Percentiles rank a stretch among this genome's conserved stretches.
Evolutionary conservation across 2,113 vertebrate species (phyloP).

Genomic region (Leuciscus idus): DNA sequence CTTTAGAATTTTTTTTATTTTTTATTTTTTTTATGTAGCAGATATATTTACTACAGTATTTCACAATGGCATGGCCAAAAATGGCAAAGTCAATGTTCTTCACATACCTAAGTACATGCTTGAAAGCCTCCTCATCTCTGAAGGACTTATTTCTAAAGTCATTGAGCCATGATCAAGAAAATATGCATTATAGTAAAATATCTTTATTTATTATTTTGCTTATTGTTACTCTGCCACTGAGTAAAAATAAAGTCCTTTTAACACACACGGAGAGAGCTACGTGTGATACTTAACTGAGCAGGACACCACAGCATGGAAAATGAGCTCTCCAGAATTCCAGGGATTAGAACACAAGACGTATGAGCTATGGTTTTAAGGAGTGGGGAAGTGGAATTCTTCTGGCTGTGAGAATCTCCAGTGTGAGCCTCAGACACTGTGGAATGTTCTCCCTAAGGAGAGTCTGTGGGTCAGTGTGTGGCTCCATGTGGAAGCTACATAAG

Average conservation of each 20-base stretch:
- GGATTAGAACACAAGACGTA: slow-evolving; percentile 54
- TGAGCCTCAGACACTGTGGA: slow-evolving; percentile 40
- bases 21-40: neutral
- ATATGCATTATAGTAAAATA: neutral
- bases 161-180: neutral
- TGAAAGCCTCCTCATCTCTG: neutral
- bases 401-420: slow-evolving; percentile 48
- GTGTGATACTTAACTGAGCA: slow-evolving; percentile 52
- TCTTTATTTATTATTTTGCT: neutral
- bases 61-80: neutral
- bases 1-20: no score
- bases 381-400: slow-evolving; percentile 56
- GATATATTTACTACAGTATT: neutral
- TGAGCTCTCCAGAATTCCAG: slow-evolving; percentile 63
- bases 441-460: slow-evolving; percentile 34
- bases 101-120: neutral
- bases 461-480: slow-evolving; percentile 31
- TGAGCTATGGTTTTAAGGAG: slow-evolving; percentile 55
- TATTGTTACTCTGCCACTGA: neutral
- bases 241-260: neutral
- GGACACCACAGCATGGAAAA: slow-evolving; percentile 48
- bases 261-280: neutral
- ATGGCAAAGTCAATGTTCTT: slow-evolving; percentile 13
- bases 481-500: slow-evolving; percentile 6
- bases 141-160: neutral